Conservation (phyloP, 92 coral and sea anemone species). For the Heliopora coerulea region DNA sequence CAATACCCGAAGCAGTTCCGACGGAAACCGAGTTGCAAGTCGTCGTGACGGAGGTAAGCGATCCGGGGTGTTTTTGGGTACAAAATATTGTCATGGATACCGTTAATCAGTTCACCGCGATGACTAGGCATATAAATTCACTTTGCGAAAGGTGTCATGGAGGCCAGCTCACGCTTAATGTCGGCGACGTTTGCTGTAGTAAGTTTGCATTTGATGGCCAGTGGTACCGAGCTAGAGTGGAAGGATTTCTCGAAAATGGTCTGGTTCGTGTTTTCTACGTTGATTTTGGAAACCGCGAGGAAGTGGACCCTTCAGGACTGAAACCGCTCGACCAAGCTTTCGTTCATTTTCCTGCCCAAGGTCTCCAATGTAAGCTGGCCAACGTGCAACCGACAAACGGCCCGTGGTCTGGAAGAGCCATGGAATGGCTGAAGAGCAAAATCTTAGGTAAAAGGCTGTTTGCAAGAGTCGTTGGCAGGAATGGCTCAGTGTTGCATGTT, state of each 20-base stretch:
- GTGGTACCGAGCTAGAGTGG: conserved; percentile 82
- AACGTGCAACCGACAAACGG: conserved; percentile 44
- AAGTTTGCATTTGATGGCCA: conserved; percentile 61
- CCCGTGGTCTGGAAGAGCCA: conserved; percentile 41
- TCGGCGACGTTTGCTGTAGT: conserved; percentile 62
- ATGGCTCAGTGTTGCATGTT: neutral
- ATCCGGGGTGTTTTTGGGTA: conserved; percentile 69
- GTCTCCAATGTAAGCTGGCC: conserved; percentile 66
- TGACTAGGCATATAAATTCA: conserved; percentile 52
- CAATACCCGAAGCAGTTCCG: conserved; percentile 44
- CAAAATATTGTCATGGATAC: conserved; percentile 54
- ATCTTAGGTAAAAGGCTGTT: conserved; percentile 46
- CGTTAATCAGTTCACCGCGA: conserved; percentile 23
- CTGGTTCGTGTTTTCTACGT: conserved; percentile 59
- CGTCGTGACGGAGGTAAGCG: conserved; percentile 58
- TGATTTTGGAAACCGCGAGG: conserved; percentile 82
- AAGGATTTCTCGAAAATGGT: conserved; percentile 30
- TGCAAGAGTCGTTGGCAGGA: conserved; percentile 42
- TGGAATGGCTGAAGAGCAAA: conserved; percentile 50
- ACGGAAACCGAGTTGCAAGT: conserved; percentile 58
- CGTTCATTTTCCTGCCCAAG: conserved; percentile 61
- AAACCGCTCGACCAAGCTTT: conserved; percentile 45
- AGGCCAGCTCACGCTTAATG: neutral
- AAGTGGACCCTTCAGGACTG: conserved; percentile 46
- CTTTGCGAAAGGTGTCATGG: conserved; percentile 36